phyloP scores from a whole-genome alignment of 2,797 vertebrate species.

The Myotis findleyi region DNA sequence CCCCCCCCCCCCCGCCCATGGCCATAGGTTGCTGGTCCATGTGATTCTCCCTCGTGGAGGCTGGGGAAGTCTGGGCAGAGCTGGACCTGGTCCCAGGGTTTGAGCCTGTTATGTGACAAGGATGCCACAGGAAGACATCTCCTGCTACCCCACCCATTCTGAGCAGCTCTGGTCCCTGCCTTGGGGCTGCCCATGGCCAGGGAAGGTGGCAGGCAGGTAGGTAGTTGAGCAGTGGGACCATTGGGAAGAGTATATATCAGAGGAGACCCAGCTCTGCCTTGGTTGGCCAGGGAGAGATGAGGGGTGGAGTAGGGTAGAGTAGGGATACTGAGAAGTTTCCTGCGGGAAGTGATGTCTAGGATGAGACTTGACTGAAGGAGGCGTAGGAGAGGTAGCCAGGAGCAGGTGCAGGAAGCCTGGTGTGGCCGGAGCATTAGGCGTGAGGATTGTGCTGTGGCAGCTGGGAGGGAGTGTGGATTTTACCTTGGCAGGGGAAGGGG shows the following conservation, averaged over 20 bases:
- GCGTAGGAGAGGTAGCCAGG: neutral
- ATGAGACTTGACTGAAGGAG: neutral
- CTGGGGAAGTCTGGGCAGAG: neutral
- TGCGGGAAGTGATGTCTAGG: neutral
- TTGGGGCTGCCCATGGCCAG: neutral
- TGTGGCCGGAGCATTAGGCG: accelerated
- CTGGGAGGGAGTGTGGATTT: neutral
- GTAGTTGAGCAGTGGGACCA: neutral
- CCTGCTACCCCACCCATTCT: neutral
- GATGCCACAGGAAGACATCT: neutral
- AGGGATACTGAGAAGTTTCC: neutral
- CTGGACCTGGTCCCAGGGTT: neutral
- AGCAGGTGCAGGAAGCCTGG: neutral
- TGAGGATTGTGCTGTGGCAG: accelerated
- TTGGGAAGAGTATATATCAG: neutral
- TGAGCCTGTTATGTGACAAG: neutral
- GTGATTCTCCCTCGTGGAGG: neutral
- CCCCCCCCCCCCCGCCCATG: accelerated
- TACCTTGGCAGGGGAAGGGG: neutral
- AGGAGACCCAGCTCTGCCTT: neutral
- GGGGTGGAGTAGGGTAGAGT: neutral
- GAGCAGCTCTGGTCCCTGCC: neutral
- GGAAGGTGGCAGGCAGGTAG: neutral
- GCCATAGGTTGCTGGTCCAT: neutral
- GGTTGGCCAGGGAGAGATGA: neutral